These are phyloP conservation scores for Myanophis thanlyinensis DNA, from an alignment of 2,113 vertebrate genomes.

Conservation along the genomic window DNA sequence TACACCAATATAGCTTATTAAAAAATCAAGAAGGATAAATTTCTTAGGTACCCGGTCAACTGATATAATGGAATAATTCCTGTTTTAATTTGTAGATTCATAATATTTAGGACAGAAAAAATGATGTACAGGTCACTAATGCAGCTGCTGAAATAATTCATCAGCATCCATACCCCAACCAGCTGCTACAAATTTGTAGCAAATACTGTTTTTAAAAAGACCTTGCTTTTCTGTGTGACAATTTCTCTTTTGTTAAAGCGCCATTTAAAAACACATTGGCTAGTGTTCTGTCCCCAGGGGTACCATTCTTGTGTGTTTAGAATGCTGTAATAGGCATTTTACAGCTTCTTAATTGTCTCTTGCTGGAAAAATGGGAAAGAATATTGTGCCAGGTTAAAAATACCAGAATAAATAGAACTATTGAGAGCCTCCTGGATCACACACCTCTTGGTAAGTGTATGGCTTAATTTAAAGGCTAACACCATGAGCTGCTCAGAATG, in stretches of 20 bases:
- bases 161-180: neutral
- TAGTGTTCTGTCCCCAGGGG: slow-evolving; percentile 24
- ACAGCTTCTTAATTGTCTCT: slow-evolving; percentile 38
- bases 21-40: neutral
- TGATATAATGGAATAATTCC: neutral
- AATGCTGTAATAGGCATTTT: slow-evolving; percentile 30
- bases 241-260: slow-evolving; percentile 6
- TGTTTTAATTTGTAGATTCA: neutral
- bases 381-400: slow-evolving; percentile 38
- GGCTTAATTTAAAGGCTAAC: slow-evolving; percentile 40
- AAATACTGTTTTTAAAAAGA: neutral
- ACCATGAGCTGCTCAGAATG: slow-evolving; percentile 30
- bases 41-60: neutral
- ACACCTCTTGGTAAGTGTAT: slow-evolving; percentile 25
- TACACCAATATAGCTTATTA: neutral
- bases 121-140: neutral
- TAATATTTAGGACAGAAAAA: neutral
- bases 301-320: slow-evolving; percentile 25
- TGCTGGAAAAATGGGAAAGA: slow-evolving; percentile 33
- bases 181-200: neutral
- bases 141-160: neutral
- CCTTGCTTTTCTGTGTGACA: neutral
- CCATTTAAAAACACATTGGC: slow-evolving; percentile 25
- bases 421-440: slow-evolving; percentile 29
- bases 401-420: slow-evolving; percentile 39